Conservation (phyloP, 2,113 vertebrate species). For the Oreochromis niloticus region DNA sequence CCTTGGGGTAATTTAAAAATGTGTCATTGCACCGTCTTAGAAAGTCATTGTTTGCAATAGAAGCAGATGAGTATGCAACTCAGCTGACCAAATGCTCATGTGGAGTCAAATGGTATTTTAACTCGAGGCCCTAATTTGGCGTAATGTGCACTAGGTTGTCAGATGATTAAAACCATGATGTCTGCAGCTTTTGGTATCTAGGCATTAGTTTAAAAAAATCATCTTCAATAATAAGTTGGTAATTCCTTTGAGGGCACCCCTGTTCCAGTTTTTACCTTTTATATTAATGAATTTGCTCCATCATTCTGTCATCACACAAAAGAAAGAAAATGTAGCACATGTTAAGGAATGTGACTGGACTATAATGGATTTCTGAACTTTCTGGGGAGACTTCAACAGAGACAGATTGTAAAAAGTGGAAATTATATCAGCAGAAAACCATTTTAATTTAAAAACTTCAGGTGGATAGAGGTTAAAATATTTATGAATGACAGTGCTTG, state of each 20-base stretch:
- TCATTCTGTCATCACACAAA: background rate
- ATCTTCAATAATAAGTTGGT: background rate
- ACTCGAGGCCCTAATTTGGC: rapidly evolving
- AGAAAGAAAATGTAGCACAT: background rate
- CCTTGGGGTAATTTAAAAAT: background rate
- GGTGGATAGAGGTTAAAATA: background rate
- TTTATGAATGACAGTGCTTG: background rate
- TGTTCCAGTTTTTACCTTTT: background rate
- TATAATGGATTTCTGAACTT: background rate
- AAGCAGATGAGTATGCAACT: background rate
- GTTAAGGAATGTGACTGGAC: background rate
- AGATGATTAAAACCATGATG: background rate
- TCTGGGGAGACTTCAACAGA: background rate
- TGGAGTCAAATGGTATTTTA: background rate
- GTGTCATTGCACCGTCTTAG: background rate
- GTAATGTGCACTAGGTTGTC: background rate
- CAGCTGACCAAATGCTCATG: background rate
- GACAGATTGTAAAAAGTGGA: background rate
- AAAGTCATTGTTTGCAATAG: background rate
- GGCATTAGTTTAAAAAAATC: background rate
- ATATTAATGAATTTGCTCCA: background rate
- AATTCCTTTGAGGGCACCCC: background rate
- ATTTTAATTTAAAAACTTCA: background rate
- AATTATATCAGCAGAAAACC: background rate
- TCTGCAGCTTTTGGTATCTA: background rate